These are phyloP conservation scores for Pristiophorus japonicus DNA, from an alignment of 2,113 vertebrate species.

Conservation along the genomic window DNA sequence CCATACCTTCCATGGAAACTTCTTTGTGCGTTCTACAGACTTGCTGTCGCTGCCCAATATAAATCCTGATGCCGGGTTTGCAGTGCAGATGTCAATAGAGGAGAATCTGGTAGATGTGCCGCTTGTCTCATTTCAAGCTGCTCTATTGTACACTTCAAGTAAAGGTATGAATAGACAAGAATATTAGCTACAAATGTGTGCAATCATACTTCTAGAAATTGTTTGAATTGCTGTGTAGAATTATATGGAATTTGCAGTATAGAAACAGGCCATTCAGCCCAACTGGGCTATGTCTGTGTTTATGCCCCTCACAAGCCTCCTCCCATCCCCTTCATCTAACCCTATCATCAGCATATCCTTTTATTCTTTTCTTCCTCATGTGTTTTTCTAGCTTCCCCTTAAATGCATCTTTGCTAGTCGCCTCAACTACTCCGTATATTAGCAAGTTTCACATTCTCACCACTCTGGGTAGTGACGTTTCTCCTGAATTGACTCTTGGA, in stretches of 20 bases:
- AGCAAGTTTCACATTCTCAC: too few species aligned
- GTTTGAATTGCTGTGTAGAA: not conserved
- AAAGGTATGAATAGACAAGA: conserved; percentile 67
- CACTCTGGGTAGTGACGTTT: too few species aligned
- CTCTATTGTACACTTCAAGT: conserved; percentile 92
- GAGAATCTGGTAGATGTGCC: conserved; percentile 86
- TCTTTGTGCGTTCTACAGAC: conserved; percentile 93
- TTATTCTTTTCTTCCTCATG: too few species aligned
- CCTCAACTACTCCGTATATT: too few species aligned
- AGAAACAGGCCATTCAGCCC: not conserved
- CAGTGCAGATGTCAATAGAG: conserved; percentile 95
- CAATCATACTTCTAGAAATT: not conserved
- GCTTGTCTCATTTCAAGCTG: conserved; percentile 89
- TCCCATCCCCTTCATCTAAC: too few species aligned
- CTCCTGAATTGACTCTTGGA: too few species aligned
- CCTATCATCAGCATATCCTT: too few species aligned
- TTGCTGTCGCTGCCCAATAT: conserved; percentile 87
- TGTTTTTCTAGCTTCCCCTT: too few species aligned
- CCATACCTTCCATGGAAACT: conserved; percentile 98
- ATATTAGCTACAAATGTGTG: not conserved
- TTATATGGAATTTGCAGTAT: not conserved
- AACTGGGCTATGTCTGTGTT: too few species aligned
- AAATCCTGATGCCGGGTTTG: conserved; percentile 90
- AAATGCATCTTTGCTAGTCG: too few species aligned
- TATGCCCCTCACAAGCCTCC: too few species aligned